phyloP scores from a whole-genome alignment of 2,113 vertebrate genomes.

The Drymodes brunneopygia region DNA sequence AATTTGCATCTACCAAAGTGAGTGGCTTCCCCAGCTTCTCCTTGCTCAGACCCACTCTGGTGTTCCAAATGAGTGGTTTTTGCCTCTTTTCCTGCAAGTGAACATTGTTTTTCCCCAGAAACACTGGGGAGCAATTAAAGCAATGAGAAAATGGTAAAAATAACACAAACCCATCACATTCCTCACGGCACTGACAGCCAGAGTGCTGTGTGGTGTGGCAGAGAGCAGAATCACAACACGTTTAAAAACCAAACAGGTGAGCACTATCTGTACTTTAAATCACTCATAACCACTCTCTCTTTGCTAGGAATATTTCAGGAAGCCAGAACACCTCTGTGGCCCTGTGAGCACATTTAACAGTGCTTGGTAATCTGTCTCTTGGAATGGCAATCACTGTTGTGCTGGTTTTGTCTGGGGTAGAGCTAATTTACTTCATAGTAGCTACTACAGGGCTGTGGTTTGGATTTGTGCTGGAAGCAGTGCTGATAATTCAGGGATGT shows the following conservation, averaged over 20 bases:
- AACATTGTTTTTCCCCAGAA: neutral
- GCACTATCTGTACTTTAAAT: neutral
- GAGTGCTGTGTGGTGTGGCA: neutral
- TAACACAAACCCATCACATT: slow-evolving; percentile 5
- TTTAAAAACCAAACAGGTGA: neutral
- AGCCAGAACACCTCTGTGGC: neutral
- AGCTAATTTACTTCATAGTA: neutral
- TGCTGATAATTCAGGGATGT: neutral
- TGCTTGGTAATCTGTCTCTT: neutral
- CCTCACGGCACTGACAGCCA: neutral
- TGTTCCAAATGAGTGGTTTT: neutral
- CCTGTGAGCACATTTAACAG: neutral
- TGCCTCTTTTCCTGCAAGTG: neutral
- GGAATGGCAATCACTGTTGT: neutral
- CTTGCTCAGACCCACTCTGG: neutral
- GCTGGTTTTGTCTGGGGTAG: neutral
- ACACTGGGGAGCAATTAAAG: slow-evolving; percentile 17
- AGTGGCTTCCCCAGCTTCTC: neutral
- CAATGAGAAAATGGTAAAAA: slow-evolving; percentile 24
- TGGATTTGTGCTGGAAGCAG: neutral
- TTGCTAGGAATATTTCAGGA: neutral
- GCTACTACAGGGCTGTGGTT: neutral
- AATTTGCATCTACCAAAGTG: neutral
- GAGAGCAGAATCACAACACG: neutral
- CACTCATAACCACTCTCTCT: neutral